phyloP scores from a whole-genome alignment of 1,140 invertebrate species.

The Hirudo medicinalis region DNA sequence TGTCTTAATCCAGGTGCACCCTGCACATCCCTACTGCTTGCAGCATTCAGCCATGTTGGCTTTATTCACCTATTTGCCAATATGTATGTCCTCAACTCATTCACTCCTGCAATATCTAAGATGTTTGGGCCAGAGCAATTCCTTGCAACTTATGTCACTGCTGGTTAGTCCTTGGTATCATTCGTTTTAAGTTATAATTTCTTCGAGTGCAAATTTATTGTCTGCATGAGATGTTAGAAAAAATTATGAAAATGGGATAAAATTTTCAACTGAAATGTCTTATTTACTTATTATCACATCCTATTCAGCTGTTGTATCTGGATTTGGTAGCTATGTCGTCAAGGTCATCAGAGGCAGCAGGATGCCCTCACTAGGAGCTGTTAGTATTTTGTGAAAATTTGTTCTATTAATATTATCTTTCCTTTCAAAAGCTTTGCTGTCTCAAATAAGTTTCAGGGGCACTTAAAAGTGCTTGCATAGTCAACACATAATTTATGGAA shows the following conservation, averaged over 20 bases:
- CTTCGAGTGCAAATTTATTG: too few species aligned
- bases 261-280: neutral
- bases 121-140: slow-evolving; percentile 82
- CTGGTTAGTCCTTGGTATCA: slow-evolving; percentile 41
- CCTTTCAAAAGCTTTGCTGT: too few species aligned
- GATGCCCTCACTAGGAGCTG: slow-evolving; percentile 73
- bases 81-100: slow-evolving; percentile 90
- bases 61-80: slow-evolving; percentile 72
- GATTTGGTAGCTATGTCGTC: slow-evolving; percentile 65
- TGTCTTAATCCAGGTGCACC: slow-evolving; percentile 47
- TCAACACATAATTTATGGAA: too few species aligned
- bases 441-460: too few species aligned
- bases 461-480: too few species aligned
- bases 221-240: too few species aligned
- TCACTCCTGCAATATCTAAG: slow-evolving; percentile 49
- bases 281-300: neutral
- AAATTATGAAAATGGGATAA: too few species aligned
- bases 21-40: slow-evolving; percentile 76
- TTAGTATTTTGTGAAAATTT: slow-evolving; percentile 45
- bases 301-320: slow-evolving; percentile 58
- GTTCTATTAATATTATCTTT: neutral
- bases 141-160: slow-evolving; percentile 71
- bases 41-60: slow-evolving; percentile 82
- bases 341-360: slow-evolving; percentile 56
- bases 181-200: too few species aligned